These are phyloP conservation scores for Laupala kohalensis DNA, from an alignment of 1,140 invertebrate genomes.

Conservation along the genomic window DNA sequence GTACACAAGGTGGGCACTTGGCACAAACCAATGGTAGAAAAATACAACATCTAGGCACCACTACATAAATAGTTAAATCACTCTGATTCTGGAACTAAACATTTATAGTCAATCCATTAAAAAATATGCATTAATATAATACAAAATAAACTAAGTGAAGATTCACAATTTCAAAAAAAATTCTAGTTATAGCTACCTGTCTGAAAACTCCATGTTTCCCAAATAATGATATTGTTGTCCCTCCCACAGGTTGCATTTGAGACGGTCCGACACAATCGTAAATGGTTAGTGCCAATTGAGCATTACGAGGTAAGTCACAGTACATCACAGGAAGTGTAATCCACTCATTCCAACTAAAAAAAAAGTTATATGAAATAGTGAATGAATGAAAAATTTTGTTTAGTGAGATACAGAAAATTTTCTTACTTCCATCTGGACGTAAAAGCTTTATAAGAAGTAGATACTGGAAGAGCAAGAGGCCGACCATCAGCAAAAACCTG, in stretches of 20 bases:
- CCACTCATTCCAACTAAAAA: slow-evolving; percentile 94
- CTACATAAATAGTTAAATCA: neutral
- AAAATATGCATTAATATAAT: slow-evolving; percentile 18
- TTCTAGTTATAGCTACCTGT: too few relatives aligned
- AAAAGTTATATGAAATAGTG: too few relatives aligned
- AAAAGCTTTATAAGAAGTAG: slow-evolving; percentile 88
- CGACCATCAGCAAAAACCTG: slow-evolving; percentile 76
- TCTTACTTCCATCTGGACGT: slow-evolving; percentile 83
- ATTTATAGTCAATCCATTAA: neutral
- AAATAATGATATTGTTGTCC: slow-evolving; percentile 81
- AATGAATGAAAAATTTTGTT: neutral
- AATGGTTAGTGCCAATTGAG: slow-evolving; percentile 80
- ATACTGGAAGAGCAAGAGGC: slow-evolving; percentile 73
- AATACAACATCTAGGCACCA: too few relatives aligned
- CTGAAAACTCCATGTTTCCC: slow-evolving; percentile 83
- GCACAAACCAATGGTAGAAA: too few relatives aligned
- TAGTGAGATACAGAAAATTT: slow-evolving; percentile 10
- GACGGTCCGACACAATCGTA: slow-evolving; percentile 84
- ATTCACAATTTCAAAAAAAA: too few relatives aligned
- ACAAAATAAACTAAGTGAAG: too few relatives aligned
- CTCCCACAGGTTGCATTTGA: slow-evolving; percentile 70
- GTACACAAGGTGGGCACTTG: too few relatives aligned
- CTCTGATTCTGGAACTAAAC: neutral
- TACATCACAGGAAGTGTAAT: slow-evolving; percentile 80
- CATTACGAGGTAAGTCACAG: slow-evolving; percentile 80